Evolutionary conservation across 35 echinoderm and acorn worm genomes (phyloP).

Genomic region (Patiria miniata): DNA sequence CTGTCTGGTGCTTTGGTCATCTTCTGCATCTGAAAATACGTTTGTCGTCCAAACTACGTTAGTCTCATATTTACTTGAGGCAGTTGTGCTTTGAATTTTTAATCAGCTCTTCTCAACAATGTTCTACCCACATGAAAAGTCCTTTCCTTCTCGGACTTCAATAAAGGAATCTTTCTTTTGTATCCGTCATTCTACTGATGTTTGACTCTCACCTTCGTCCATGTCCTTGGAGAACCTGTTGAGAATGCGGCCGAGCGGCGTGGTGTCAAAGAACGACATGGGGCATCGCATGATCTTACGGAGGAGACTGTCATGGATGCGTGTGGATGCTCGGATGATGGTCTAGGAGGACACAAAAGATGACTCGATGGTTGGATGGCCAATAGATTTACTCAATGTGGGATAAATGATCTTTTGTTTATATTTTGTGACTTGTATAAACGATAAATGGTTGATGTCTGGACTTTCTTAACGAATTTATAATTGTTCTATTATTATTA

Average conservation of each 20-base stretch:
- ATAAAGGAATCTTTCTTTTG: no score
- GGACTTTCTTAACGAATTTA: no score
- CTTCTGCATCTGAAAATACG: no score
- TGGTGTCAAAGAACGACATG: slow-evolving; percentile 96
- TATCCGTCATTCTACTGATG: background rate
- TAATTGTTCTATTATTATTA: no score
- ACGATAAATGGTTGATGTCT: no score
- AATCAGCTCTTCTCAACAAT: no score
- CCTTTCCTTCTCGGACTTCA: no score
- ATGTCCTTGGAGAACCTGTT: slow-evolving; percentile 96
- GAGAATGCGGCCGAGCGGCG: slow-evolving; percentile 83
- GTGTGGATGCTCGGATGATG: slow-evolving; percentile 53
- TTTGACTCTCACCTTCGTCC: slow-evolving; percentile 68
- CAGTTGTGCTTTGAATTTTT: no score
- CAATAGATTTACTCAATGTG: background rate
- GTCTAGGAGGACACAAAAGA: slow-evolving; percentile 52
- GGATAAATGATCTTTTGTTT: background rate
- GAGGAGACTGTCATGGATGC: slow-evolving; percentile 68
- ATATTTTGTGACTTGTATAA: background rate
- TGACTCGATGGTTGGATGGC: background rate
- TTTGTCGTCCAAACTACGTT: no score
- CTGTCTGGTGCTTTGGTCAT: no score
- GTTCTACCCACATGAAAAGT: no score
- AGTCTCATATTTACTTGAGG: no score
- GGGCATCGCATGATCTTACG: slow-evolving; percentile 56